Conservation (phyloP, 2,113 vertebrate genomes). For the Ranitomeya variabilis region DNA sequence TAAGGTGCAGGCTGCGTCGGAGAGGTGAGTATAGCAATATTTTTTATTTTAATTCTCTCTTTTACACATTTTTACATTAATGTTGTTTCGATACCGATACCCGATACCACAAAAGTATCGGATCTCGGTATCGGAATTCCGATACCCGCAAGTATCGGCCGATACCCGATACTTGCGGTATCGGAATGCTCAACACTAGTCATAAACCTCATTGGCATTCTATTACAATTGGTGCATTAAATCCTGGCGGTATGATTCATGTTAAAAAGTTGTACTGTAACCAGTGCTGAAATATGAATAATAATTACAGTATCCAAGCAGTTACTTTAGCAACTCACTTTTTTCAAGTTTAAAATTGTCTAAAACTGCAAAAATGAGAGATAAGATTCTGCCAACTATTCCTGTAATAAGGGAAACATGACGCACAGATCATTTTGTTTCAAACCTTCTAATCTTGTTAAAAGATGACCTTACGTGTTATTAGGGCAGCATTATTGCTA, state of each 20-base stretch:
- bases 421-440: background rate
- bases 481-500: background rate
- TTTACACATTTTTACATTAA: no score
- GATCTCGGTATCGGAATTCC: no score
- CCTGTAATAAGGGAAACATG: background rate
- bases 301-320: background rate
- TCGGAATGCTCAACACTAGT: no score
- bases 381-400: slow-evolving; percentile 1
- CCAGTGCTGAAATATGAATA: background rate
- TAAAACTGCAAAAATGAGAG: background rate
- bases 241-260: background rate
- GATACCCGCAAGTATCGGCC: no score
- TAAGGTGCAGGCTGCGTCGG: no score
- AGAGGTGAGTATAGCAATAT: no score
- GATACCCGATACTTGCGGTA: no score
- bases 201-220: background rate
- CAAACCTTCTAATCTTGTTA: background rate
- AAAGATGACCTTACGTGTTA: no score
- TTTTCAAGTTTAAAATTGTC: background rate
- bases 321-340: background rate
- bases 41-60: no score
- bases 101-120: no score
- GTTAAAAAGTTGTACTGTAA: background rate
- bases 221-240: background rate
- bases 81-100: no score